phyloP scores from a whole-genome alignment of 1,140 invertebrate species.

The Theocolax elegans region DNA sequence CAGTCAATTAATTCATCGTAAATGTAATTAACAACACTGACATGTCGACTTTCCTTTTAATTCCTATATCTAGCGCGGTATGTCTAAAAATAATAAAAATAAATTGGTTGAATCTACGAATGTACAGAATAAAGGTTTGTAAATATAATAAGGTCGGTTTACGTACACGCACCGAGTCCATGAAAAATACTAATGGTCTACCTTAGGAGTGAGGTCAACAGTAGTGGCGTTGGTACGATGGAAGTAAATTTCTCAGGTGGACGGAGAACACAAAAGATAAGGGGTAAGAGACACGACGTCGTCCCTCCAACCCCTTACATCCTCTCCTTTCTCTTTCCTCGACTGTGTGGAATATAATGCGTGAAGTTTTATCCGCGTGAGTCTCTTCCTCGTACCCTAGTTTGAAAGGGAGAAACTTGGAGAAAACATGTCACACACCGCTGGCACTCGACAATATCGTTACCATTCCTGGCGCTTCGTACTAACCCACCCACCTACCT shows the following conservation, averaged over 20 bases:
- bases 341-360: conserved; percentile 39
- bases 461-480: conserved; percentile 8
- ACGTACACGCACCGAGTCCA: conserved; percentile 31
- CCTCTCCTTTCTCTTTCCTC: background rate
- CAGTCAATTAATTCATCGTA: no score
- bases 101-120: conserved; percentile 24
- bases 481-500: background rate
- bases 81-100: no score
- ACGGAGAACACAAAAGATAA: conserved; percentile 50
- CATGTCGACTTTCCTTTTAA: no score
- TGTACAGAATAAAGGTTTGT: conserved; percentile 40
- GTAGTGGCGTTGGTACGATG: conserved; percentile 36
- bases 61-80: no score
- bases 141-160: background rate
- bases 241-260: conserved; percentile 62
- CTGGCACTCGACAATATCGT: conserved; percentile 29
- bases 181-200: conserved; percentile 65
- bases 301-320: background rate
- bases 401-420: conserved; percentile 22
- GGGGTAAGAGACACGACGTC: background rate
- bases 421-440: conserved; percentile 31
- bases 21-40: no score
- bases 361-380: conserved; percentile 41
- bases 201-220: conserved; percentile 53
- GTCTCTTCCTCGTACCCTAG: conserved; percentile 6